Evolutionary conservation across 2,888 invertebrate genomes (phyloP).

Genomic region (Beris morrisii): DNA sequence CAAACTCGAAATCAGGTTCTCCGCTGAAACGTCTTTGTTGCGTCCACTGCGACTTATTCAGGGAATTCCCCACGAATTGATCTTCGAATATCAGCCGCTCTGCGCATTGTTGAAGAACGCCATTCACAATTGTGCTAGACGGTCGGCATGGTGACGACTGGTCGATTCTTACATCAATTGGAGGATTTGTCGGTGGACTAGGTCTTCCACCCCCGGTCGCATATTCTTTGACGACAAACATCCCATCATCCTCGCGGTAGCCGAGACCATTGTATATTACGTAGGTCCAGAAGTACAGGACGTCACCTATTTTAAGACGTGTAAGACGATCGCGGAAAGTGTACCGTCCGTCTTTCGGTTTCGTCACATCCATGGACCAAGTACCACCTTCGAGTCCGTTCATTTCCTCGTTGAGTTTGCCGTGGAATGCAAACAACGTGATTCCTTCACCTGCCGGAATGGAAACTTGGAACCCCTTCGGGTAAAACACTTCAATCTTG

Average conservation of each 20-base stretch:
- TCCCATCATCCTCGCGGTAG: slow-evolving; percentile 65
- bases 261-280: slow-evolving; percentile 71
- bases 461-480: slow-evolving; percentile 59
- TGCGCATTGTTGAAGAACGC: slow-evolving; percentile 41
- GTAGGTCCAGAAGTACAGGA: slow-evolving; percentile 75
- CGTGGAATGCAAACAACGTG: slow-evolving; percentile 73
- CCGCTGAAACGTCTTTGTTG: slow-evolving; percentile 48
- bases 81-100: slow-evolving; percentile 50
- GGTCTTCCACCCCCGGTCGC: background rate
- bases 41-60: slow-evolving; percentile 47
- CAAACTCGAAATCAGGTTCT: slow-evolving; percentile 50
- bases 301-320: slow-evolving; percentile 65
- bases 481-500: slow-evolving; percentile 52
- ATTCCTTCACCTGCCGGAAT: slow-evolving; percentile 67
- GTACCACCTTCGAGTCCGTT: slow-evolving; percentile 69
- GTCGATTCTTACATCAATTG: too few relatives aligned
- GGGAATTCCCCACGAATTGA: slow-evolving; percentile 43
- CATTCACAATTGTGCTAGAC: slow-evolving; percentile 25
- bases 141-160: background rate
- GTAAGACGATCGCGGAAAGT: slow-evolving; percentile 65
- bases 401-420: slow-evolving; percentile 73
- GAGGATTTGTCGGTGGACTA: background rate
- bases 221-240: slow-evolving; percentile 27
- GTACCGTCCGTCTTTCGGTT: slow-evolving; percentile 66
- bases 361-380: slow-evolving; percentile 66